Evolutionary conservation across 2,113 vertebrate species (phyloP).

Genomic region (Ciconia boyciana): DNA sequence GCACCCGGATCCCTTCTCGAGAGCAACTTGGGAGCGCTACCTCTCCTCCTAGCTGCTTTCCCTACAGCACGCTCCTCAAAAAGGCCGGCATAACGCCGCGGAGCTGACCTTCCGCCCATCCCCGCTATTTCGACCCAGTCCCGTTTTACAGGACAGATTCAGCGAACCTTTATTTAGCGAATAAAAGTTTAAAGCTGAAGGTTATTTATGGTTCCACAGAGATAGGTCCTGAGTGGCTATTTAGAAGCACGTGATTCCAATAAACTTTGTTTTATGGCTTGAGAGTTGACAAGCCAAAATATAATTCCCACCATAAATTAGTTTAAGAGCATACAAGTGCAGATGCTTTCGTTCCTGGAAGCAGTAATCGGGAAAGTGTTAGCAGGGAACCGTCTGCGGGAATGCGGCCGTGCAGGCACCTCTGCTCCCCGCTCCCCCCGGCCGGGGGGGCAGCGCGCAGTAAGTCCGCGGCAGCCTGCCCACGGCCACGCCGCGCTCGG

Average conservation of each 20-base stretch:
- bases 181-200: slow-evolving; percentile 93
- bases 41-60: background rate
- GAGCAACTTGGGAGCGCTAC: background rate
- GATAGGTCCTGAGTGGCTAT: slow-evolving; percentile 96
- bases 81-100: slow-evolving; percentile 21
- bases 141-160: slow-evolving; percentile 67
- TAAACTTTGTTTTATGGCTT: slow-evolving; percentile 99
- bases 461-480: slow-evolving; percentile 77
- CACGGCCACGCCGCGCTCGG: background rate
- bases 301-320: slow-evolving; percentile 99
- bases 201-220: slow-evolving; percentile 97
- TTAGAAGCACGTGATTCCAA: slow-evolving; percentile 98
- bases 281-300: slow-evolving; percentile 99
- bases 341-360: slow-evolving; percentile 91
- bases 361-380: slow-evolving; percentile 82
- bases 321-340: slow-evolving; percentile 92
- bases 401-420: slow-evolving; percentile 69
- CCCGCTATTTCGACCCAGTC: slow-evolving; percentile 53
- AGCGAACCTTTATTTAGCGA: slow-evolving; percentile 81
- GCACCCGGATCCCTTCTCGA: background rate
- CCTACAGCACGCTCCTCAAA: slow-evolving; percentile 32
- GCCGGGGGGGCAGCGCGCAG: slow-evolving; percentile 71
- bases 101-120: slow-evolving; percentile 41
- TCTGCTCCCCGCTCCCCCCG: slow-evolving; percentile 56
- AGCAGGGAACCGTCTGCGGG: slow-evolving; percentile 72